Evolutionary conservation across 2,113 vertebrate genomes (phyloP), one percentile per base, ranked within the genome.

Genomic region (Garra rufa): DNA sequence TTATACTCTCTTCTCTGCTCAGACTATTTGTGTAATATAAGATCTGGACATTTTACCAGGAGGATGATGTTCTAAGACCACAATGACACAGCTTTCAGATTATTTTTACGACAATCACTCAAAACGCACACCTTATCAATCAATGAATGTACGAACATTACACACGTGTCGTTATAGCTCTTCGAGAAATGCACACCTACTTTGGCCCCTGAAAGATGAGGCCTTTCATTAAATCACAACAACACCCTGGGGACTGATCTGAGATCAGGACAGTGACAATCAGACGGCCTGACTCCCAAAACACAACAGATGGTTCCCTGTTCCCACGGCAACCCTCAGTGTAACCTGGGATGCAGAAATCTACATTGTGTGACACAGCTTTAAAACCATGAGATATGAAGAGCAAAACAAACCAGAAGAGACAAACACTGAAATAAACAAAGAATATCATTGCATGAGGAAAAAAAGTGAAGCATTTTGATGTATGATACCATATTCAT

Each of bases 211-310:
- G 48, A 85, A 71, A 65, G 69, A 81, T 63, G 57, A 81, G 21
- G 70, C 55, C 70, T 82, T 73, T 44, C 34, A 38, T n/a, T 80
- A 76, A 80, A 80, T 41, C 78, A 85, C 43, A 81, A 81, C 78
- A 81, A 21, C 61, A 81, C 78, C 78, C 78, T 0, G 3, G 61
- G 78, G 61, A 81, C 78, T 67, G 78, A 81, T 67, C 61, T 81
- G 26, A 67, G 78, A 81, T 81, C 43, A 48, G 78, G 61, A 67
- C 61, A 67, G 78, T 81, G 24, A 34, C 61, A 65, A 41, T 80
- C 77, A 67, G 59, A 67, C 9, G 10, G 4, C 57, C 57, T 38
- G 61, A 80, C 77, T 46, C 76, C 34, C 77, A 65, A 44, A 61
- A 14, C 61, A 81, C 61, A 81, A 67, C 78, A 67, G 78, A 81